phyloP scores from a whole-genome alignment of 2,888 invertebrate species.

The Brenthis ino region DNA sequence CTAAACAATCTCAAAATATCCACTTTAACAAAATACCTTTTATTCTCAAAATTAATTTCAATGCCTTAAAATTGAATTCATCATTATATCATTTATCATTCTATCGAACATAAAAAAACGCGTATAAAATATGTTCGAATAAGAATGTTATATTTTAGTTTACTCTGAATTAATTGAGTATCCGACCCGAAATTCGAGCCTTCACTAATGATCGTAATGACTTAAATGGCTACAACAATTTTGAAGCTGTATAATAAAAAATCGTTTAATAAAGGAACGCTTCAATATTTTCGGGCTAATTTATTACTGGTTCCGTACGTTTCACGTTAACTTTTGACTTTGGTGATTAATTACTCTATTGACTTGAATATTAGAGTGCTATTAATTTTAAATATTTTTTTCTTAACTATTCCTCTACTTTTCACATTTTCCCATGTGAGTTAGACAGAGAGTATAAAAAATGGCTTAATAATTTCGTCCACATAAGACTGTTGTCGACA shows the following conservation, averaged over 20 bases:
- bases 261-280: conserved; percentile 22
- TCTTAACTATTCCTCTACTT: neutral
- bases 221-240: conserved; percentile 60
- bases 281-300: conserved; percentile 14
- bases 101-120: neutral
- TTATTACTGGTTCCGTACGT: conserved; percentile 13
- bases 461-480: too few species aligned
- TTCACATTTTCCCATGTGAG: too few species aligned
- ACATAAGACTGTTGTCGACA: too few species aligned
- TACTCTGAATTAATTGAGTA: conserved; percentile 61
- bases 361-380: neutral
- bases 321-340: conserved; percentile 3
- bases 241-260: conserved; percentile 26
- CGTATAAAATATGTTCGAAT: neutral
- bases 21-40: too few species aligned
- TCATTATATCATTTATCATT: too few species aligned
- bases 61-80: too few species aligned
- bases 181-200: conserved; percentile 63
- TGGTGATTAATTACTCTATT: conserved; percentile 10
- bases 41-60: too few species aligned
- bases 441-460: too few species aligned
- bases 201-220: conserved; percentile 67
- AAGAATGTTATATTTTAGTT: conserved; percentile 8
- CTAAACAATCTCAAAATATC: too few species aligned
- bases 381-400: neutral